Evolutionary conservation across 2,888 invertebrate genomes (phyloP), one percentile per base, ranked within the genome.

Genomic region (Yponomeuta evonymella): DNA sequence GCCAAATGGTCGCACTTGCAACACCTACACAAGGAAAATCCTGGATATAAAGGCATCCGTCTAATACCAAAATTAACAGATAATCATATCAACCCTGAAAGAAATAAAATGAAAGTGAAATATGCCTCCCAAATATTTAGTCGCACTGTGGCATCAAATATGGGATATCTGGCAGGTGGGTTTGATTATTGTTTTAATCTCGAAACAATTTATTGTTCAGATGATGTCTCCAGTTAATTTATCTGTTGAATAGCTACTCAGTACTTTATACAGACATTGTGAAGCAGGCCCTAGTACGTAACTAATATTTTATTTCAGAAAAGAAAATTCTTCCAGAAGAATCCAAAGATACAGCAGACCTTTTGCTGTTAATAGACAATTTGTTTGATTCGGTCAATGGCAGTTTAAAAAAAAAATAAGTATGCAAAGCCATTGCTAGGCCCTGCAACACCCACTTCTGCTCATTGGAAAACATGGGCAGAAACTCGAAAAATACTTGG

Each of bases 101-200:
- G 72, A 67, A 69, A 58, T n/a, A 72, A 73, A 70, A 73, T 73
- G 72, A 71, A 72, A n/a, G 72, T 73, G 0, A 73, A 74, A 70
- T 70, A 69, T 29, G 74, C 73, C 1, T 62, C 71, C 0, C 74
- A 73, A 69, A 8, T 74, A n/a, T 71, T 74, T 23, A 74, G 74
- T 29, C 58, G 67, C 4, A 72, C 70, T 30, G 71, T 74, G 36
- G 71, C 71, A 33, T 58, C 43, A 4, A 58, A 58, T 23, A 70
- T 70, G 69, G 69, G 69, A 33, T 69, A 69, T 33, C 48, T 70
- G 10, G 69, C 69, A 62, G 69, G 69, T 69, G 58, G 10, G 23
- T 29, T 30, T 29, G 10, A 5, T 29, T 64, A 64, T 30, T 30
- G 5, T 3, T 23, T 23, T 23, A 23, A 23, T 23, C 23, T 23